phyloP scores from a whole-genome alignment of 2,888 invertebrate genomes.

The Eucera pruinosa region DNA sequence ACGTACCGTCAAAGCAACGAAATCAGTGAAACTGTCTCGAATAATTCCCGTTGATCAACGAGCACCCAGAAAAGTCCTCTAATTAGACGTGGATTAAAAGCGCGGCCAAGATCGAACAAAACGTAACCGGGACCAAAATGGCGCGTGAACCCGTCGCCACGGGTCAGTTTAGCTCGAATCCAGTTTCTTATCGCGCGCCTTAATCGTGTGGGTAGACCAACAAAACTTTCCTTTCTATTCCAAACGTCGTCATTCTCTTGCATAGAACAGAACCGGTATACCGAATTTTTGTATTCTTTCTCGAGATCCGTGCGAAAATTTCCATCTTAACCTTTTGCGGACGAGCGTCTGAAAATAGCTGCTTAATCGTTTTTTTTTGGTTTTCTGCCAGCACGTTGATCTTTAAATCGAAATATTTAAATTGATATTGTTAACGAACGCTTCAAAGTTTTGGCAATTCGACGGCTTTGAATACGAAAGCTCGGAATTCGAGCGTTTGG shows the following conservation, averaged over 20 bases:
- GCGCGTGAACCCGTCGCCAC: not conserved
- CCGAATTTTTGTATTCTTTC: conserved; percentile 5
- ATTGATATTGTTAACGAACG: too few species aligned
- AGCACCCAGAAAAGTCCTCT: not conserved
- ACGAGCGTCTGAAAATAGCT: too few species aligned
- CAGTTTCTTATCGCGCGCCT: conserved; percentile 28
- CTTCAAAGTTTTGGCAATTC: too few species aligned
- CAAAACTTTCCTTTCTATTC: conserved; percentile 17
- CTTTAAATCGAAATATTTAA: too few species aligned
- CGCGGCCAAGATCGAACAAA: not conserved
- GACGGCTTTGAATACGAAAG: too few species aligned
- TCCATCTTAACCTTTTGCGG: too few species aligned
- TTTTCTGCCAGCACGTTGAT: too few species aligned
- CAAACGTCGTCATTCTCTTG: conserved; percentile 4
- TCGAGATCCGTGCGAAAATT: too few species aligned
- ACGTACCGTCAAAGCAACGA: not conserved
- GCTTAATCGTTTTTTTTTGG: too few species aligned
- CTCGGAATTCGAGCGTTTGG: too few species aligned
- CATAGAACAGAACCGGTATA: conserved; percentile 2
- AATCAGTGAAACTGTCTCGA: not conserved
- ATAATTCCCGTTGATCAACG: conserved; percentile 38
- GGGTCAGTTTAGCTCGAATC: conserved; percentile 14
- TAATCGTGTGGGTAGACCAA: not conserved
- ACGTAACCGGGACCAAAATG: not conserved
- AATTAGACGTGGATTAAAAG: conserved; percentile 24